phyloP scores from a whole-genome alignment of 2,797 vertebrate genomes.

The Myotis findleyi region DNA sequence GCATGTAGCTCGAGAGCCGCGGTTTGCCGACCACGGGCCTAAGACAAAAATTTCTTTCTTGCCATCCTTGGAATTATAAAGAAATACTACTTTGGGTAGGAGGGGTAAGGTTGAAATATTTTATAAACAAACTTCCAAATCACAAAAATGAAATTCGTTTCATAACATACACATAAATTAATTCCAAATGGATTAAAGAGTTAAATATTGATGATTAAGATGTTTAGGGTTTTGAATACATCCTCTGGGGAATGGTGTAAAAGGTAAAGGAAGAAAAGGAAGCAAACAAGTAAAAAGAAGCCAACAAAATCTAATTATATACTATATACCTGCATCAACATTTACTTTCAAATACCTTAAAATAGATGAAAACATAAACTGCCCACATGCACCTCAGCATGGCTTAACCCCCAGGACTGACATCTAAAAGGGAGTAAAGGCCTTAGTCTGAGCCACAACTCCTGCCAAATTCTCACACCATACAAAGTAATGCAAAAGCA shows the following conservation, averaged over 20 bases:
- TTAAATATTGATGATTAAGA: background rate
- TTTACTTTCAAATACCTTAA: constrained; percentile 33
- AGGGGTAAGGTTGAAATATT: background rate
- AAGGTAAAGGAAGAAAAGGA: background rate
- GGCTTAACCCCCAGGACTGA: background rate
- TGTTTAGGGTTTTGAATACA: constrained; percentile 7
- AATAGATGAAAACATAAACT: background rate
- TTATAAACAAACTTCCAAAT: background rate
- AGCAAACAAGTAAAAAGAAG: background rate
- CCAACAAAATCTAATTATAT: background rate
- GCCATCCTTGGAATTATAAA: background rate
- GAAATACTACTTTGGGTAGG: background rate
- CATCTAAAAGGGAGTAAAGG: background rate
- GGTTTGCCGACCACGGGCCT: background rate
- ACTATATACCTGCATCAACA: background rate
- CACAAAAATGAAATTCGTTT: background rate
- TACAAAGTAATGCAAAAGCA: background rate
- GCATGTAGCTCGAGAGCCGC: no score
- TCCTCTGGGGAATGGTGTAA: background rate
- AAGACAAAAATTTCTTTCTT: background rate
- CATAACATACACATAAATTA: background rate
- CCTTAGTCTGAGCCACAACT: background rate
- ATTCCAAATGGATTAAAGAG: constrained; percentile 8
- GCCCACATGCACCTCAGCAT: background rate
- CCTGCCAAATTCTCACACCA: background rate